Base-by-base conservation (phyloP, 2,797 vertebrate genomes). In the Bovichtus variegatus region DNA sequence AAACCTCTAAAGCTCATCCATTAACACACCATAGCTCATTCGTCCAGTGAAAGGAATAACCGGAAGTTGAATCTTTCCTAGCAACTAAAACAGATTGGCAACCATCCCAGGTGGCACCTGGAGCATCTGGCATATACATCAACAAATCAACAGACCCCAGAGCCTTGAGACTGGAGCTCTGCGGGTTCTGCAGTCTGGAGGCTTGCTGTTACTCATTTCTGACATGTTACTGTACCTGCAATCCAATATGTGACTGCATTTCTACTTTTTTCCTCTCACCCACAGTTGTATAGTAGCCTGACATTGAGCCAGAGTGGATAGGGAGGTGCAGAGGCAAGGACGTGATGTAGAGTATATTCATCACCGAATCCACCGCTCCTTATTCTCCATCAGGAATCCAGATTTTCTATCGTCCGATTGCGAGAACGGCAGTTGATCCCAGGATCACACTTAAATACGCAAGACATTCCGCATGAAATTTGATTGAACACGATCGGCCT, bases 51-150 rank as follows among this genome's bases (percentile, higher is more conserved):
- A 9, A 47, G n/a, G n/a, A 21, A 11, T 16, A 41, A 16, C 13
- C 15, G 40, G 13, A 41, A 41, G 13, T 34, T 19, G 25, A 61
- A 51, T 74, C 41, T 67, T n/a, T 44, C 62, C 64, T n/a, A 6
- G 27, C 46, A 36, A 74, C 75, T 54, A 12, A 15, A 54, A 64
- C 74, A 73, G 62, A 79, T 61, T 71, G 68, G 46, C 69, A 50
- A 9, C 46, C 23, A 31, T 75, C 78, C 72, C 67, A 67, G 21
- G 73, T 38, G 76, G 59, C 51, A 79, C 44, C 76, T 67, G 74
- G 23, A 87, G 82, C 81, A 84, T 80, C 84, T 84, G 82, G 81
- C 51, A n/a, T 2, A 41, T 41, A 29, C 63, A 19, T 80, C 72
- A 73, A 62, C 83, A 63, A 64, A 84, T 72, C 70, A 76, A 57